Evolutionary conservation across 35 echinoderm and acorn worm genomes (phyloP).

Genomic region (Acanthaster planci): DNA sequence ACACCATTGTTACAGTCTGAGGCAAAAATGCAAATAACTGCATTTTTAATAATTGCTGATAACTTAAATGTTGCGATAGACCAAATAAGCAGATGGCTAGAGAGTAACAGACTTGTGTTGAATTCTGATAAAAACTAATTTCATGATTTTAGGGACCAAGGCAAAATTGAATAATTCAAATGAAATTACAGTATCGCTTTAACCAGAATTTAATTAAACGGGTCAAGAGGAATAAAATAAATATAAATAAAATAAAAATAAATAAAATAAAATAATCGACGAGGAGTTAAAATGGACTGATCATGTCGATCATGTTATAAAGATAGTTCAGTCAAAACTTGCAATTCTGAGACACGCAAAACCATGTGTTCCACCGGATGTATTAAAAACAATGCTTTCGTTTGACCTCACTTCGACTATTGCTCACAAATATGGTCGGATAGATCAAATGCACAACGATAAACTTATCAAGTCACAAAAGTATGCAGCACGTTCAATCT

Average conservation of each 20-base stretch:
- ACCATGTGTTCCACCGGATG: neutral
- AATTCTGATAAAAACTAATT: conserved; percentile 11
- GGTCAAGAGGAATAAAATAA: neutral
- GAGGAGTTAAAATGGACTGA: neutral
- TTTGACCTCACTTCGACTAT: neutral
- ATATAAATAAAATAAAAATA: too few species aligned
- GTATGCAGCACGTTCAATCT: neutral
- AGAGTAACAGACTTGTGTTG: neutral
- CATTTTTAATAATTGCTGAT: neutral
- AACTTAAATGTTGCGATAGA: neutral
- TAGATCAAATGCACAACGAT: neutral
- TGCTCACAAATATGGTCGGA: conserved; percentile 15
- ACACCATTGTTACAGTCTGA: neutral
- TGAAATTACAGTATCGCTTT: neutral
- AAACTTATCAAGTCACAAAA: neutral
- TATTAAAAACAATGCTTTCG: neutral
- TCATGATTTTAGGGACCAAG: neutral
- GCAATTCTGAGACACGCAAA: neutral
- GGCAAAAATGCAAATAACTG: neutral
- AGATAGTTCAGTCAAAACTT: neutral
- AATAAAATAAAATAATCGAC: neutral
- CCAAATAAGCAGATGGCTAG: neutral
- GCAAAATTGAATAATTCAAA: neutral
- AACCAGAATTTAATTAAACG: neutral
- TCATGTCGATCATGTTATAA: neutral